These are phyloP conservation scores for Cuniculus paca DNA, from an alignment of 2,797 vertebrate species.

Conservation along the genomic window DNA sequence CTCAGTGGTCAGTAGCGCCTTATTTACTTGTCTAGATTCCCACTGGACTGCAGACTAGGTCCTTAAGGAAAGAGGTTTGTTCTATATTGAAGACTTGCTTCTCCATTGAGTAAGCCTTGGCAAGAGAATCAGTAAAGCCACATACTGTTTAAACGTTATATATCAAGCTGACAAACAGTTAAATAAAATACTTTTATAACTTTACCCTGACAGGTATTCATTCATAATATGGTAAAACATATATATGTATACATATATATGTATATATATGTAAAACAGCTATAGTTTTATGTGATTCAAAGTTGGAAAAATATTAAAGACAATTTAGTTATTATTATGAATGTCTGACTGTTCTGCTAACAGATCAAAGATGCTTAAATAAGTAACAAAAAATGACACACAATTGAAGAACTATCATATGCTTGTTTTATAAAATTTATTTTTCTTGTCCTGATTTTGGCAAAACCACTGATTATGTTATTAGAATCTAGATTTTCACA, in stretches of 20 bases:
- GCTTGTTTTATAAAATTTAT: slow-evolving; percentile 65
- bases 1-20: background rate
- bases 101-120: background rate
- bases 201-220: slow-evolving; percentile 34
- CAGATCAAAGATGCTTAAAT: slow-evolving; percentile 7
- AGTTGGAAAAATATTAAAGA: slow-evolving; percentile 70
- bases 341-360: background rate
- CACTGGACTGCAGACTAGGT: background rate
- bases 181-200: slow-evolving; percentile 18
- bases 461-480: slow-evolving; percentile 47
- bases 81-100: background rate
- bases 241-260: background rate
- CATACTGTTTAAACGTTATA: background rate
- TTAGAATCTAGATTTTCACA: slow-evolving; percentile 63
- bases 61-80: background rate
- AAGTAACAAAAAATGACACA: slow-evolving; percentile 52
- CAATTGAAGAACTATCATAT: slow-evolving; percentile 35
- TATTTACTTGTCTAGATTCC: background rate
- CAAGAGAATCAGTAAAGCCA: background rate
- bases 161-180: slow-evolving; percentile 5
- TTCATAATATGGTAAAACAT: slow-evolving; percentile 19
- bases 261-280: background rate
- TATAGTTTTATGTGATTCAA: slow-evolving; percentile 60
- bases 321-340: slow-evolving; percentile 57
- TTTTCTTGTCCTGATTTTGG: slow-evolving; percentile 67